These are phyloP conservation scores for Ceramica pisi DNA, from an alignment of 2,888 invertebrate species.

Conservation along the genomic window DNA sequence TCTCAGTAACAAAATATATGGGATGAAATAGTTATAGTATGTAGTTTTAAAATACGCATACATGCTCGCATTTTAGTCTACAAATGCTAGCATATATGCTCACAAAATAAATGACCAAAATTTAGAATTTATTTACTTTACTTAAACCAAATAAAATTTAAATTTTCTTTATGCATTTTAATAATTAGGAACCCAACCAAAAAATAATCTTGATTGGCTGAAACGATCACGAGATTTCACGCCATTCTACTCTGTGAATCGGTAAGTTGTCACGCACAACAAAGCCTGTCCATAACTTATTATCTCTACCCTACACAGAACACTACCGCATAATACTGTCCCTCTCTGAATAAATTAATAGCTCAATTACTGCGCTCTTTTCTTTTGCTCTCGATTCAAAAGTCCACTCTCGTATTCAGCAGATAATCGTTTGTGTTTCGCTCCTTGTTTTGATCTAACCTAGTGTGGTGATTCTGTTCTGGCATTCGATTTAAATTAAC, in stretches of 20 bases:
- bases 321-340: neutral
- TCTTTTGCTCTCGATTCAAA: neutral
- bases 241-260: neutral
- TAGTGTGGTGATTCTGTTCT: neutral
- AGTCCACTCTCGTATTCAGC: neutral
- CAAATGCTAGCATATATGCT: neutral
- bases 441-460: neutral
- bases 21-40: too few species aligned
- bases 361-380: neutral
- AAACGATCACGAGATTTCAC: neutral
- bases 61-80: too few species aligned
- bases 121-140: neutral
- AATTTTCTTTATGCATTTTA: slow-evolving; percentile 12
- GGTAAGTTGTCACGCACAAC: neutral
- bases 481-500: neutral
- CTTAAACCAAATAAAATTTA: neutral
- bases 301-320: neutral
- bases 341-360: neutral
- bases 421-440: neutral
- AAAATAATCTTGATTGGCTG: neutral
- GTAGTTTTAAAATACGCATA: too few species aligned
- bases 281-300: neutral
- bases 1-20: too few species aligned
- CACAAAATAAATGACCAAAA: neutral
- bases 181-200: neutral